phyloP scores from a whole-genome alignment of 2,797 vertebrate genomes.

The Xiphophorus birchmanni region DNA sequence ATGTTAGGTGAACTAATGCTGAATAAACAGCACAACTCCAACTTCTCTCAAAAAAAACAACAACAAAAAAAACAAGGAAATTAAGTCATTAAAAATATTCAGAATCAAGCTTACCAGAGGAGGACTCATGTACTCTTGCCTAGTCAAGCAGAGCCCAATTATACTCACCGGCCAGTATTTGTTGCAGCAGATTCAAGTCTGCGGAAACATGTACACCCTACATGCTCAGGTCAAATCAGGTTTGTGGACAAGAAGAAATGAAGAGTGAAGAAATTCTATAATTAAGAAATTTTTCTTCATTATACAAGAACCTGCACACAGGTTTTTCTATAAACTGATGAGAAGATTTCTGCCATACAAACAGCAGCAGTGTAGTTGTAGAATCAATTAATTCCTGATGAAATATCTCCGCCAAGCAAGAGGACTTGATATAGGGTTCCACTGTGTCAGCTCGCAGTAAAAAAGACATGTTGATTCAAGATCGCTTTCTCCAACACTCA shows the following conservation, averaged over 20 bases:
- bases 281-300: background rate
- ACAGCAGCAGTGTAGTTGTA: background rate
- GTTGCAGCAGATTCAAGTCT: background rate
- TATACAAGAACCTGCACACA: background rate
- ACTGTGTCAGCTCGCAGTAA: background rate
- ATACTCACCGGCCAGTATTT: background rate
- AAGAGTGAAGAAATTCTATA: background rate
- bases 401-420: background rate
- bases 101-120: slow-evolving; percentile 44
- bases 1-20: slow-evolving; percentile 70
- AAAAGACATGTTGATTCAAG: background rate
- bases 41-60: slow-evolving; percentile 51
- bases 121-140: slow-evolving; percentile 24
- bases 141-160: background rate
- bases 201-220: background rate
- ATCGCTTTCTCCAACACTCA: background rate
- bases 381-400: background rate
- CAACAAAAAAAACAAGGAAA: background rate
- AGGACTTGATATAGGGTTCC: background rate
- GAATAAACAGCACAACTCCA: slow-evolving; percentile 39
- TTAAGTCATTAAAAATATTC: slow-evolving; percentile 13
- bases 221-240: background rate
- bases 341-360: background rate
- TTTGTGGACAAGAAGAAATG: background rate
- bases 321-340: background rate